phyloP scores from a whole-genome alignment of 2,113 vertebrate genomes.

The Himantopus leucocephalus region DNA sequence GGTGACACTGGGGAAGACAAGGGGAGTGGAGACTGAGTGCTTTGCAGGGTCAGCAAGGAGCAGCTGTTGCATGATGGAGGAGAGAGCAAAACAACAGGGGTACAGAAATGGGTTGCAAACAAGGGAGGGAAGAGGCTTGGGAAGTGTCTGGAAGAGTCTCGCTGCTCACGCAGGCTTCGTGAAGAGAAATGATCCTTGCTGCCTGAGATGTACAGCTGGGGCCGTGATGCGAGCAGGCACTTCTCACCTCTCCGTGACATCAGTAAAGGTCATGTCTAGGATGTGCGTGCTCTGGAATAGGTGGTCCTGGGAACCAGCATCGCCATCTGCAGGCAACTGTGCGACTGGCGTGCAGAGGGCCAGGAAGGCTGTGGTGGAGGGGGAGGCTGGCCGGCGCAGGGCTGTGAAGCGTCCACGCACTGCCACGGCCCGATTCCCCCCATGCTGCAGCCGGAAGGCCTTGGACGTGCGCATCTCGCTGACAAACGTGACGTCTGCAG shows the following conservation, averaged over 20 bases:
- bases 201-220: too few relatives aligned
- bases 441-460: slow-evolving; percentile 66
- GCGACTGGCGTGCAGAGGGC: slow-evolving; percentile 78
- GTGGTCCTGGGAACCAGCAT: neutral
- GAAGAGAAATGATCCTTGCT: neutral
- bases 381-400: neutral
- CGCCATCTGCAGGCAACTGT: neutral
- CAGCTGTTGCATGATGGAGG: neutral
- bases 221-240: neutral
- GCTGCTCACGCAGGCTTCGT: rapidly evolving
- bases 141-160: neutral
- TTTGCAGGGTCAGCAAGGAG: neutral
- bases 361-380: slow-evolving; percentile 66
- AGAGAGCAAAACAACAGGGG: neutral
- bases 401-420: slow-evolving; percentile 70
- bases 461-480: slow-evolving; percentile 79
- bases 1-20: slow-evolving; percentile 66
- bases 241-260: slow-evolving; percentile 71
- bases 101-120: neutral
- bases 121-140: neutral
- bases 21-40: neutral
- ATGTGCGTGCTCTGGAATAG: slow-evolving; percentile 74
- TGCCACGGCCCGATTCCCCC: slow-evolving; percentile 68
- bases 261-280: slow-evolving; percentile 77
- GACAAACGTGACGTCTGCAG: slow-evolving; percentile 77